A percentile compares a stretch with the other conserved stretches of the same genome.
Evolutionary conservation across 2,797 vertebrate genomes (phyloP).

Genomic region (Poliocrania exsul): DNA sequence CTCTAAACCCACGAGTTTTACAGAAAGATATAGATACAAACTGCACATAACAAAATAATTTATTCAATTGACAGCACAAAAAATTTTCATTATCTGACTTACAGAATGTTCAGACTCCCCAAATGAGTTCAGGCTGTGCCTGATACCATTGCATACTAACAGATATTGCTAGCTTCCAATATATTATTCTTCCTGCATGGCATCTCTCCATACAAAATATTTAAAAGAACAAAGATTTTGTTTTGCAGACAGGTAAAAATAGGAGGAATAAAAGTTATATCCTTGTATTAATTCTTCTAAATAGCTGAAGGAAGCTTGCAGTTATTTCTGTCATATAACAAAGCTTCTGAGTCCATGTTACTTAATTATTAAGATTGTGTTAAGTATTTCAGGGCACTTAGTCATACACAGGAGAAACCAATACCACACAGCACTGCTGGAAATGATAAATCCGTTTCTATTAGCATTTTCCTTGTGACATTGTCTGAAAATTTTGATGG

Average conservation of each 20-base stretch:
- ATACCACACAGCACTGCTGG: not conserved
- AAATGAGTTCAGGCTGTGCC: not conserved
- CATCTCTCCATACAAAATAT: not conserved
- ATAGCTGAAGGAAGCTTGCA: not conserved
- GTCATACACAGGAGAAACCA: not conserved
- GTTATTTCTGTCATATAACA: not conserved
- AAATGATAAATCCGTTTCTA: not conserved
- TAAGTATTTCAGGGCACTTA: not conserved
- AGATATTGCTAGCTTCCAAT: not conserved
- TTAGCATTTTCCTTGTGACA: not conserved
- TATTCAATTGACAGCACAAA: not conserved
- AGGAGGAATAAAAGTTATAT: not conserved
- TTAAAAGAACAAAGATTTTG: not conserved
- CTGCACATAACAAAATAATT: not conserved
- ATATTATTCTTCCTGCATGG: not conserved
- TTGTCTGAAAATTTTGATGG: not conserved
- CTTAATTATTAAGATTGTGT: not conserved
- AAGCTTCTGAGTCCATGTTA: rapidly evolving
- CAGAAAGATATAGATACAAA: not conserved
- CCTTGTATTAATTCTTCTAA: not conserved
- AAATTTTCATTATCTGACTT: not conserved
- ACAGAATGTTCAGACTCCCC: not conserved
- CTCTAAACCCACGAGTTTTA: not conserved
- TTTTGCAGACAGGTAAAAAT: not conserved
- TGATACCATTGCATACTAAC: not conserved